Evolutionary conservation across 92 coral and sea anemone species (phyloP).

Genomic region (Palythoa caribaeorum): DNA sequence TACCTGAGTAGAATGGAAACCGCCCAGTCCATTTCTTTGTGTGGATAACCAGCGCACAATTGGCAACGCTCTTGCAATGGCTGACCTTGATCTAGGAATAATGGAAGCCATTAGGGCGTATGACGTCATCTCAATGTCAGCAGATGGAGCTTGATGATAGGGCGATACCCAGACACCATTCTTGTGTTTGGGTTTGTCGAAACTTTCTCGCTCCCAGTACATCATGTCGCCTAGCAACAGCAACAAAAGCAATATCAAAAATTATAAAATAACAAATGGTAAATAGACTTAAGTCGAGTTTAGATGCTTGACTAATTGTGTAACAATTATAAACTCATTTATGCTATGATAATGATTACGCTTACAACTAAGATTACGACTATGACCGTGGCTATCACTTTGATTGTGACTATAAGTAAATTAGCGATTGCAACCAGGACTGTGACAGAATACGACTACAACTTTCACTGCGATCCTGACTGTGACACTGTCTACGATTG

Average conservation of each 20-base stretch:
- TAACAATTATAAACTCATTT: too few relatives aligned
- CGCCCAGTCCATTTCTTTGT: slow-evolving; percentile 91
- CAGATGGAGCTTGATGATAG: slow-evolving; percentile 76
- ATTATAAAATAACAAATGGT: background rate
- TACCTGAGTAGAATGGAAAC: slow-evolving; percentile 98
- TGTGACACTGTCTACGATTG: too few relatives aligned
- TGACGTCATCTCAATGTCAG: slow-evolving; percentile 94
- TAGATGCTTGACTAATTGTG: background rate
- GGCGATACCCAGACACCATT: slow-evolving; percentile 51
- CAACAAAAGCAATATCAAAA: background rate
- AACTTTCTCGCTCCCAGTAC: slow-evolving; percentile 79
- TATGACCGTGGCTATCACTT: too few relatives aligned
- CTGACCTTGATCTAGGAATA: slow-evolving; percentile 47
- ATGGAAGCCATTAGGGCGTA: slow-evolving; percentile 88
- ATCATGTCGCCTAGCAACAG: slow-evolving; percentile 58
- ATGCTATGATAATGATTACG: too few relatives aligned
- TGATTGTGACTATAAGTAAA: too few relatives aligned
- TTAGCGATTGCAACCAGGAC: too few relatives aligned
- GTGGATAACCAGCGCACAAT: slow-evolving; percentile 91
- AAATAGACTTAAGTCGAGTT: background rate
- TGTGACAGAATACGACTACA: too few relatives aligned
- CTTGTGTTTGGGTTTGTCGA: slow-evolving; percentile 27
- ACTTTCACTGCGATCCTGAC: too few relatives aligned
- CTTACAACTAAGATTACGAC: too few relatives aligned
- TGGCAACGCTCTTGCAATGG: slow-evolving; percentile 54